phyloP scores from a whole-genome alignment of 1,140 invertebrate species.

The Linepithema humile region DNA sequence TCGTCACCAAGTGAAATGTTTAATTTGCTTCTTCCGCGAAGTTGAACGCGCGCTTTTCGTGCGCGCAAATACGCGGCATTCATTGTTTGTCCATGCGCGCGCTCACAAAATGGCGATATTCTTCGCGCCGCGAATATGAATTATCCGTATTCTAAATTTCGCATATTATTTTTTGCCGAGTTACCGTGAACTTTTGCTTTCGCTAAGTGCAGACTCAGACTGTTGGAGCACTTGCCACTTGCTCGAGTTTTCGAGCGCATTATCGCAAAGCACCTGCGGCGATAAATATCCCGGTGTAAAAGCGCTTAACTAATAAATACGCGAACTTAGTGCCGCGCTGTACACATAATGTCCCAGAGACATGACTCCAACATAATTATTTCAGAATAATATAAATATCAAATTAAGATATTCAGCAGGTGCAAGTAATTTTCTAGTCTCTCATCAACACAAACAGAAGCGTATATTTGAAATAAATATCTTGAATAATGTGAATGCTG shows the following conservation, averaged over 20 bases:
- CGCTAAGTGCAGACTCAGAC: not conserved
- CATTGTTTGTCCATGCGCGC: not conserved
- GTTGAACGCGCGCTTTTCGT: slow-evolving; percentile 10
- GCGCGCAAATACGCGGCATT: not conserved
- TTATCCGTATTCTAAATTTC: not conserved
- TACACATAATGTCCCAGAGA: not conserved
- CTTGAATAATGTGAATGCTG: not conserved
- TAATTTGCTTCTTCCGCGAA: slow-evolving; percentile 26
- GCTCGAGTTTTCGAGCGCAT: not conserved
- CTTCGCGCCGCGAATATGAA: not conserved
- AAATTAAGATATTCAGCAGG: not conserved
- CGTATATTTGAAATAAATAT: not conserved
- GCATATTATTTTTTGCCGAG: not conserved
- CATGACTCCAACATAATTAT: not conserved
- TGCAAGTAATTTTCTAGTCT: not conserved
- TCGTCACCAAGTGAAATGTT: slow-evolving; percentile 35
- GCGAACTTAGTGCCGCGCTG: not conserved
- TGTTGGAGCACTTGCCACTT: not conserved
- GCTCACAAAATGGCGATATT: not conserved
- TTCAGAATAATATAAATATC: not conserved
- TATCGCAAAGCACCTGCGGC: not conserved
- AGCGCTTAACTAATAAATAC: not conserved
- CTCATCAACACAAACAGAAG: not conserved
- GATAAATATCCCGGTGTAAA: not conserved
- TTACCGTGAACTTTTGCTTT: not conserved